Percentiles rank a stretch among this genome's conserved stretches.
Evolutionary conservation across 2,888 invertebrate genomes (phyloP).

Genomic region (Rotaria macrura): DNA sequence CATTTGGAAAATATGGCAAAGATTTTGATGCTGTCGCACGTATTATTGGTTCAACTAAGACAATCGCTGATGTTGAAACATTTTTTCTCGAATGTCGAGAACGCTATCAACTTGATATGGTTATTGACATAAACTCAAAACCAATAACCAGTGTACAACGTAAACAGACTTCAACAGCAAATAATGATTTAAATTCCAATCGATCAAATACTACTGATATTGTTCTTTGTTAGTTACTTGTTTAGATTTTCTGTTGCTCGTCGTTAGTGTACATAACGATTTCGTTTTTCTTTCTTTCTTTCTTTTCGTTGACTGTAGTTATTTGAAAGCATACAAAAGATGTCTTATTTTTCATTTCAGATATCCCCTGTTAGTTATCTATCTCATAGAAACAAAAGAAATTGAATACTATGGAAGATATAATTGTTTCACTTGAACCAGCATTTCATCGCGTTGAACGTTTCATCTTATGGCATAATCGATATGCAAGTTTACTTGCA

Average conservation of each 20-base stretch:
- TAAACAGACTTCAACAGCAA: background rate
- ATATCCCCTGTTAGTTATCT: background rate
- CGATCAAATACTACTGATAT: background rate
- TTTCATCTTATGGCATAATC: background rate
- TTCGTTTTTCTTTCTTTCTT: background rate
- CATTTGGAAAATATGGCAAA: constrained; percentile 56
- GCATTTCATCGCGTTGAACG: constrained; percentile 16
- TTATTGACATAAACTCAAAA: background rate
- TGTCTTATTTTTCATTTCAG: background rate
- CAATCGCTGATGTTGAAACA: background rate
- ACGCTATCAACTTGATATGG: constrained; percentile 2
- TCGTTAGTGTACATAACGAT: background rate
- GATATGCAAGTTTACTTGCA: constrained; percentile 8
- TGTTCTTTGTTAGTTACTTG: background rate
- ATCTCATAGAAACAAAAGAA: no score
- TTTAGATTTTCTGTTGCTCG: background rate
- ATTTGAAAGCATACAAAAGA: background rate
- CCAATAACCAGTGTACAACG: background rate
- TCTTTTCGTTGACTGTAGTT: background rate
- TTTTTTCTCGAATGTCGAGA: constrained; percentile 16
- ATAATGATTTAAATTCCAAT: background rate
- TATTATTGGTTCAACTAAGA: background rate
- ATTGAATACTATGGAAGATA: background rate
- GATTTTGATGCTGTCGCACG: constrained; percentile 56
- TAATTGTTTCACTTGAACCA: constrained; percentile 15